Conservation (phyloP, 2,113 vertebrate genomes). For the Hippocampus comes region DNA sequence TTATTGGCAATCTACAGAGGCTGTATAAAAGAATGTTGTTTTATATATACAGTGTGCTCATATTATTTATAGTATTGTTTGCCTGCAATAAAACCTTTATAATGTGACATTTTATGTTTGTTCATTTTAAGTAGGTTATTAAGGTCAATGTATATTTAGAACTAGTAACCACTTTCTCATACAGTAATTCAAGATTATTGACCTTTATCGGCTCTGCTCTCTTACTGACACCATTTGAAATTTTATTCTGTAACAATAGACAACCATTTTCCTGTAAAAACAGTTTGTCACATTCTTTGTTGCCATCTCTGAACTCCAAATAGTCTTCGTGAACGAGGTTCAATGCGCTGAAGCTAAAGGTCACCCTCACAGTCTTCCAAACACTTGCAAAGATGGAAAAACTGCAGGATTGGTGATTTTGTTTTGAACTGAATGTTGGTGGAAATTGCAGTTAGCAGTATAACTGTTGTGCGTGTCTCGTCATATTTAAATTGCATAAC, state of each 20-base stretch:
- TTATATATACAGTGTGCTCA: conserved; percentile 84
- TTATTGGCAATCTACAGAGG: conserved; percentile 46
- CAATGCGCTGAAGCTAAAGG: neutral
- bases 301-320: neutral
- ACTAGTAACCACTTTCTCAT: neutral
- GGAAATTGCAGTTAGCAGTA: neutral
- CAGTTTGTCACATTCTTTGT: neutral
- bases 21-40: conserved; percentile 63
- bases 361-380: too few relatives aligned
- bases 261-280: neutral
- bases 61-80: conserved; percentile 86
- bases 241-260: neutral
- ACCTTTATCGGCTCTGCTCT: neutral
- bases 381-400: too few relatives aligned
- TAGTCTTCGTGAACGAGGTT: neutral
- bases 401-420: neutral
- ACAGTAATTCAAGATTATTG: neutral
- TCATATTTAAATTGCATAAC: neutral
- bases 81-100: conserved; percentile 88
- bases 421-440: neutral
- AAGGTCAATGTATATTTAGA: too few relatives aligned
- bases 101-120: conserved; percentile 37
- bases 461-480: neutral
- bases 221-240: neutral
- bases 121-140: too few relatives aligned